phyloP scores from a whole-genome alignment of 2,888 invertebrate species.

The Eupithecia abbreviata region DNA sequence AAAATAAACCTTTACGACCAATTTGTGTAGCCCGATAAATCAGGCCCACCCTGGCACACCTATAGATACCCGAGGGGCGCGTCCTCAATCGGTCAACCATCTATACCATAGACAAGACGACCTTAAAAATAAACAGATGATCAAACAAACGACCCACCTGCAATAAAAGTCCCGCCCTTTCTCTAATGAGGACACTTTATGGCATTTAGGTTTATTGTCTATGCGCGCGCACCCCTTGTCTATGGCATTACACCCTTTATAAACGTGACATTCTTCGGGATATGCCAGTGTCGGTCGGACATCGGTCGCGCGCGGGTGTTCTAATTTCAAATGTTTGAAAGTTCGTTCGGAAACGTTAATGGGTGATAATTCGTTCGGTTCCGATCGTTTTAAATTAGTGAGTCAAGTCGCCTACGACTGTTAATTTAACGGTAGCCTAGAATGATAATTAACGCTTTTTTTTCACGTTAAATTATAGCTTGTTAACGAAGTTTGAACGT shows the following conservation, averaged over 20 bases:
- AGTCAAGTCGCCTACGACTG: conserved; percentile 69
- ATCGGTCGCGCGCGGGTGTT: conserved; percentile 52
- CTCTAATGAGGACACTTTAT: conserved; percentile 81
- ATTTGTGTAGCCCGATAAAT: conserved; percentile 71
- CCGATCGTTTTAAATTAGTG: conserved; percentile 66
- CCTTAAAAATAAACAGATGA: conserved; percentile 82
- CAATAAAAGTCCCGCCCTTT: conserved; percentile 80
- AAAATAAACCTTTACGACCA: conserved; percentile 57
- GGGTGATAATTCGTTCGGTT: conserved; percentile 67
- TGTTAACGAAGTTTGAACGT: conserved; percentile 55
- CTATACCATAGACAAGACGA: conserved; percentile 66
- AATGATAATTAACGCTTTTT: conserved; percentile 68
- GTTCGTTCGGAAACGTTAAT: conserved; percentile 57
- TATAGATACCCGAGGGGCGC: conserved; percentile 73
- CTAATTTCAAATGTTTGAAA: conserved; percentile 37
- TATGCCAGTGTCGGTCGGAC: conserved; percentile 69
- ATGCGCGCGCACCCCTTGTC: conserved; percentile 78
- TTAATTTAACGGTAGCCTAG: conserved; percentile 75
- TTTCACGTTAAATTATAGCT: conserved; percentile 49
- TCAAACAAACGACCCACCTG: conserved; percentile 72
- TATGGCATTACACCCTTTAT: conserved; percentile 57
- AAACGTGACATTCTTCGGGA: conserved; percentile 60
- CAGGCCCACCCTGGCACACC: conserved; percentile 71
- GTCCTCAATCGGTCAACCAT: conserved; percentile 72
- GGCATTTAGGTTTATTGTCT: conserved; percentile 77